These are phyloP conservation scores for Sisor rabdophorus DNA, from an alignment of 2,113 vertebrate species.

Conservation along the genomic window DNA sequence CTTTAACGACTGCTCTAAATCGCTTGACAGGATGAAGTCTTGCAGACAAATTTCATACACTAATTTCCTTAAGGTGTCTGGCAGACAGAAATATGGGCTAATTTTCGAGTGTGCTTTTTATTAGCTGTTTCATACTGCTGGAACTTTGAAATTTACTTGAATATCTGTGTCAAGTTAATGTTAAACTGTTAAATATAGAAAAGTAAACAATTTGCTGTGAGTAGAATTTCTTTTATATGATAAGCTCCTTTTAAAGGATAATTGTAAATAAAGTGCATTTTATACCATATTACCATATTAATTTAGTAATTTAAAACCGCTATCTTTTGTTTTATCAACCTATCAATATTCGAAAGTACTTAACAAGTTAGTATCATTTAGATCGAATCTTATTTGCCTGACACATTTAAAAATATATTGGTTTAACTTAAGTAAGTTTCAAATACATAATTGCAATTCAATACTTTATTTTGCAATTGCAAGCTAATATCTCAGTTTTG, in stretches of 20 bases:
- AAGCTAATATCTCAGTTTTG: neutral
- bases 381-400: neutral
- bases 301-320: neutral
- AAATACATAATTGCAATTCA: neutral
- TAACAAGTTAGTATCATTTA: neutral
- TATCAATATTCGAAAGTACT: neutral
- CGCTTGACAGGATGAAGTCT: slow-evolving; percentile 20
- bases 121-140: slow-evolving; percentile 4
- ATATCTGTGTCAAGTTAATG: neutral
- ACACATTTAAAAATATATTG: neutral
- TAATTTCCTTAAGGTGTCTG: slow-evolving; percentile 27
- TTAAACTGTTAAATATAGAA: neutral
- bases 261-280: slow-evolving; percentile 43
- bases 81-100: slow-evolving; percentile 12
- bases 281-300: slow-evolving; percentile 18
- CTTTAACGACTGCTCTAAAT: slow-evolving; percentile 40
- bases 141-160: neutral
- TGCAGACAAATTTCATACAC: slow-evolving; percentile 36
- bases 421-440: neutral
- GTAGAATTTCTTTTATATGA: neutral
- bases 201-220: neutral
- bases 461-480: neutral
- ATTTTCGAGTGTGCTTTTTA: slow-evolving; percentile 3
- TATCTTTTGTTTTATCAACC: neutral
- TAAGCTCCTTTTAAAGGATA: slow-evolving; percentile 1